phyloP scores from a whole-genome alignment of 2,113 vertebrate species.

The Chionis minor region DNA sequence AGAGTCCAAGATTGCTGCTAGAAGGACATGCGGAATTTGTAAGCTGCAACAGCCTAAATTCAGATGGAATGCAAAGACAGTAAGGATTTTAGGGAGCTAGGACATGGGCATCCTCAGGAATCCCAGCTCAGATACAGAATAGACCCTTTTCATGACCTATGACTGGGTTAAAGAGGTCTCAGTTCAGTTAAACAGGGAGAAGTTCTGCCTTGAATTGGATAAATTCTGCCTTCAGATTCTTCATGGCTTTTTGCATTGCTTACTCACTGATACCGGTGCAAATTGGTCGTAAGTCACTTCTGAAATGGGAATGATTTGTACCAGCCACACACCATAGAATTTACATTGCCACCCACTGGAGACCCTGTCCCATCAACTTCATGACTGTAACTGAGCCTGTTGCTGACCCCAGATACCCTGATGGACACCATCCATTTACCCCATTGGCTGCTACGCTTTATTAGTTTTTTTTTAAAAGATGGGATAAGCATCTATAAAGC shows the following conservation, averaged over 20 bases:
- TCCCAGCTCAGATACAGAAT: neutral
- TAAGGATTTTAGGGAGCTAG: neutral
- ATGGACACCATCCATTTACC: neutral
- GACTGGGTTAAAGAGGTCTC: neutral
- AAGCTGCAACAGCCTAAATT: neutral
- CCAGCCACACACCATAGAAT: neutral
- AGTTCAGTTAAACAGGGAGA: neutral
- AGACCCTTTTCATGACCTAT: neutral
- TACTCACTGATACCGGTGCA: neutral
- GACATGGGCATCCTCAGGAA: neutral
- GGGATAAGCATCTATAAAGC: neutral
- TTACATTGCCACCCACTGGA: neutral
- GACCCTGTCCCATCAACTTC: neutral
- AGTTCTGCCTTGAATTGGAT: neutral
- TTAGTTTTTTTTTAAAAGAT: neutral
- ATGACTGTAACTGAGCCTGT: neutral
- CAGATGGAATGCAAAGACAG: neutral
- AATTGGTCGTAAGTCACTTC: neutral
- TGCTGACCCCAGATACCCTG: neutral
- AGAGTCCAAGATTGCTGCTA: neutral
- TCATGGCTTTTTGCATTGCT: neutral
- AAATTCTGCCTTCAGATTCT: neutral
- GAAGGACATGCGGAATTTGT: neutral
- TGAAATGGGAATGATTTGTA: neutral
- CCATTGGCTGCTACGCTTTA: accelerated